These are phyloP conservation scores for Stercorarius parasiticus DNA, from an alignment of 2,113 vertebrate species.

Conservation along the genomic window DNA sequence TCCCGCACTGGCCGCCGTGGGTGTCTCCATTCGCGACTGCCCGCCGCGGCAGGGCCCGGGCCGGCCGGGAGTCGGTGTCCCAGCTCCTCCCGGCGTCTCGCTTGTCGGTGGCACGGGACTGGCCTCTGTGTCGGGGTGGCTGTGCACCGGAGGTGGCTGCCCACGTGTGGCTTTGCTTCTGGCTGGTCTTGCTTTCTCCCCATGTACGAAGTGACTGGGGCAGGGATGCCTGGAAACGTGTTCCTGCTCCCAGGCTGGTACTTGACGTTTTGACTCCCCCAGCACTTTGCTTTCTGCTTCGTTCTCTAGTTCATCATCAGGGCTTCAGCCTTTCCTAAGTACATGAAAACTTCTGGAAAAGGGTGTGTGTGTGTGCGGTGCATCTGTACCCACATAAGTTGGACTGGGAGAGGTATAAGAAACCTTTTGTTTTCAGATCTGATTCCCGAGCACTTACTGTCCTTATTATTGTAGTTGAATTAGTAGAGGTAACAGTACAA, in stretches of 20 bases:
- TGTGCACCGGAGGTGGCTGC: background rate
- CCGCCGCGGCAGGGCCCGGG: too few species aligned
- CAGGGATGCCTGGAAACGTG: background rate
- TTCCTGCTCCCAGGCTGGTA: background rate
- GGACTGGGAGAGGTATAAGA: background rate
- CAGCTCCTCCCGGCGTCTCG: background rate
- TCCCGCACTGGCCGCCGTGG: background rate
- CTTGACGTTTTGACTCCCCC: background rate
- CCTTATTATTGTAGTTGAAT: slow-evolving; percentile 46
- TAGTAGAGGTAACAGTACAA: slow-evolving; percentile 53
- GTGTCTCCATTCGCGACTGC: background rate
- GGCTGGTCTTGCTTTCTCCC: background rate
- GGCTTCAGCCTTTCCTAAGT: background rate
- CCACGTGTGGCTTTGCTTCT: background rate
- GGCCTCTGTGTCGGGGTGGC: background rate
- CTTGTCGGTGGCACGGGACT: background rate
- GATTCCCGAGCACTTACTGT: background rate
- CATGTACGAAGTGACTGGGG: accelerated
- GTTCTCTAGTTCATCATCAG: background rate
- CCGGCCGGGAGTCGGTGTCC: background rate
- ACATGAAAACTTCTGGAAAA: background rate
- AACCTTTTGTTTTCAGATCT: slow-evolving; percentile 9
- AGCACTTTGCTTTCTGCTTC: background rate
- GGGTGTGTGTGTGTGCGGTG: background rate
- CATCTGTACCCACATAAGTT: accelerated